Evolutionary conservation across 2,888 invertebrate species (phyloP), one percentile per base, ranked within the genome.

Genomic region (Pharmacophagus antenor): DNA sequence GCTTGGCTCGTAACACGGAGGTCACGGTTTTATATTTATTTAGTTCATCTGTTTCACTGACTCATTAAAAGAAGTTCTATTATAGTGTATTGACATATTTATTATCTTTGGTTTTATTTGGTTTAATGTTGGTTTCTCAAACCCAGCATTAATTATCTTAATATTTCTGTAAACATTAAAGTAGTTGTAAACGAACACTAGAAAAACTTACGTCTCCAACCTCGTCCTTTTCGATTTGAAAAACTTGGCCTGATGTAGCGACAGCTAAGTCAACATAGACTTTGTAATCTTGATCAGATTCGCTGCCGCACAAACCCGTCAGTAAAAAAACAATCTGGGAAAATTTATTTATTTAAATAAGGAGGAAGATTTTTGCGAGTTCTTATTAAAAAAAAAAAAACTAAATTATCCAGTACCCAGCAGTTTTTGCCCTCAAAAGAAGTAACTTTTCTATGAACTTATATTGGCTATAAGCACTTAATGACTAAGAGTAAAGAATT

Each of bases 241-340:
- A 84, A 2, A 85, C 79, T 68, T 77, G 73, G 6, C 85, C 85
- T 18, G 55, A 60, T 0, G 84, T 84, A 7, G 76, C 78, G 1
- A 65, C 51, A 0, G 84, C 75, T 2, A 84, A 37, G 5, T 73
- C 58, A 18, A 74, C 60, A 58, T 79, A 85, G 0, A 79, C 80
- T 61, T 65, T 41, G 60, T 75, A 79, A 0, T 62, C 61, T 0
- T 58, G 57, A 1, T 58, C 56, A 0, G 25, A 31, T 6, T 44
- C 5, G 0, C 8, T 1, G 0, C 2, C 2, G 61, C 84, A 83
- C 5, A 37, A 0, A 1, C 79, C 83, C 51, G 85, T 84, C 10
- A 85, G 59, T 1, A 85, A 62, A 62, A 85, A 84, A 0, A 75
- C 70, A 4, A 85, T 64, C 85, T 85, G 64, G 51, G 63, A 58